Evolutionary conservation across 2,888 invertebrate genomes (phyloP).

Genomic region (Julus scandinavius): DNA sequence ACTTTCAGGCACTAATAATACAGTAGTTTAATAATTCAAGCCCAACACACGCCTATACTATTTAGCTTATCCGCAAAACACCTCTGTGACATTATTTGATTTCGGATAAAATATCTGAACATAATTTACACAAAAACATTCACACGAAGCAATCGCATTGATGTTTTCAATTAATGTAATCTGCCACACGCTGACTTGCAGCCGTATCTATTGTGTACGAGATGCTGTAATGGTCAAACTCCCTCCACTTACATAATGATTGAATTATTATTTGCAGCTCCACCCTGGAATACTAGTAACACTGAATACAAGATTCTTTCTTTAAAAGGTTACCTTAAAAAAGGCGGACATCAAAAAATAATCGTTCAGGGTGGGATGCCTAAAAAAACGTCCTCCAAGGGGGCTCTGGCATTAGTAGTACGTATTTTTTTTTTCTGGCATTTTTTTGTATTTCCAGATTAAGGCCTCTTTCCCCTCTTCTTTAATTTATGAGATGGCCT

Average conservation of each 20-base stretch:
- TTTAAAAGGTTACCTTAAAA: neutral
- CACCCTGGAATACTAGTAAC: neutral
- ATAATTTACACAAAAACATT: neutral
- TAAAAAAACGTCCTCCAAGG: conserved; percentile 17
- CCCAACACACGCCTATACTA: neutral
- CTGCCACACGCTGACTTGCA: neutral
- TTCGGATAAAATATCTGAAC: neutral
- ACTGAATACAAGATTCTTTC: neutral
- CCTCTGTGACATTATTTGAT: neutral
- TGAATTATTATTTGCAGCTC: neutral
- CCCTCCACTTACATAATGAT: conserved; percentile 5
- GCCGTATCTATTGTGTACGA: neutral
- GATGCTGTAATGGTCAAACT: neutral
- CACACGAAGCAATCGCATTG: neutral
- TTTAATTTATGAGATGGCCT: conserved; percentile 23
- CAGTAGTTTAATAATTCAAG: too few relatives aligned
- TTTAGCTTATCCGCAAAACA: neutral
- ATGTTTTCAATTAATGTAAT: conserved; percentile 14
- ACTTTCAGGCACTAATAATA: too few relatives aligned
- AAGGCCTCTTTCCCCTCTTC: conserved; percentile 32
- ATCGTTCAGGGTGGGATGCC: conserved; percentile 34
- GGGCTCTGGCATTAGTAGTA: neutral
- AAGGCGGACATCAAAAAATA: conserved; percentile 41
- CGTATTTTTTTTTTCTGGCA: neutral
- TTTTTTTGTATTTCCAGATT: neutral